Evolutionary conservation across 2,113 vertebrate genomes (phyloP), one percentile per base, ranked within the genome.

Genomic region (Hemicordylus capensis): DNA sequence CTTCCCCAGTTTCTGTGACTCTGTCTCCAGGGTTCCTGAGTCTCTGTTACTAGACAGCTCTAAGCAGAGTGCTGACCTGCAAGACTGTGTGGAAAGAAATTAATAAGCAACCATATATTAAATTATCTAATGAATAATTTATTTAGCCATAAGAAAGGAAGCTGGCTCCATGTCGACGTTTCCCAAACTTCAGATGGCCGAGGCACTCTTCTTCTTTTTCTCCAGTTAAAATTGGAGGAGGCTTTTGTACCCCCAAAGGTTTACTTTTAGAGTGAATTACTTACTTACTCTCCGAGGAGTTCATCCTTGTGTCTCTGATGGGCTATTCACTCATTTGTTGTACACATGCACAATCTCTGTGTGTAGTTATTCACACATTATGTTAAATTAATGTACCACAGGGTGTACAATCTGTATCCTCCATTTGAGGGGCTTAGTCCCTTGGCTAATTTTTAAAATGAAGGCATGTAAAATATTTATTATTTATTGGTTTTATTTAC

Each of bases 81-180:
- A 26, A 8, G 1, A 54, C 26, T 83, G 56, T 31, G 19, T 22
- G 3, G 20, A 84, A 56, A 77, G 37, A 4, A 58, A 69, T 84
- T 77, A 77, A 84, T 77, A 77, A 76, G 74, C 63, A 44, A 77
- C 74, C 34, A 44, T 58, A 66, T 56, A 58, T 67, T 6, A 84
- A 84, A 74, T 69, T 3, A 84, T 44, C 61, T 56, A 56, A 58
- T 56, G 76, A 84, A 84, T 77, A 37, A 84, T 69, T 84, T 39
- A 67, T 76, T 44, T 63, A 42, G 31, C 46, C 51, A 31, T 44
- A 5, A 2, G 42, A 44, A 24, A 58, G 66, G 22, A 84, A 77
- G 48, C 34, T 76, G 63, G 34, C 17, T 54, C 12, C 8, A 5
- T 42, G 20, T 1, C 11, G 2, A 9, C 39, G 59, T n/a, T 14